A percentile compares a stretch with the other conserved stretches of the same genome.
Conservation (phyloP, 2,888 invertebrate genomes). For the Cerastoderma edule region DNA sequence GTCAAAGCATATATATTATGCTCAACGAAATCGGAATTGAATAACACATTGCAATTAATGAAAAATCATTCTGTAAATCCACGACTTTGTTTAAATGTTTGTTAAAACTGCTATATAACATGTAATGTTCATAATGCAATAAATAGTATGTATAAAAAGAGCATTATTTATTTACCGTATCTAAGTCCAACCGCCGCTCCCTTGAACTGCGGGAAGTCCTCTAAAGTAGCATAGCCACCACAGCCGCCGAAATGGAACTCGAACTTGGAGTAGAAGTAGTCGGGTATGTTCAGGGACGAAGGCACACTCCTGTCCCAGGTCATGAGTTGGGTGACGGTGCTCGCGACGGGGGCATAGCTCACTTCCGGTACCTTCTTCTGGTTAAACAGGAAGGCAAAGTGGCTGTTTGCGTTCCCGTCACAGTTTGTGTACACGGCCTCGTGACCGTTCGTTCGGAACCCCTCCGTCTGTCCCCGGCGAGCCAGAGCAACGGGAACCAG, state of each 20-base stretch:
- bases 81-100: too few relatives aligned
- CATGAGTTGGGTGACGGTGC: neutral
- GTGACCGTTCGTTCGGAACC: slow-evolving; percentile 43
- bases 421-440: slow-evolving; percentile 52
- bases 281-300: slow-evolving; percentile 23
- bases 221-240: slow-evolving; percentile 52
- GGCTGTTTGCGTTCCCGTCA: slow-evolving; percentile 60
- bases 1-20: too few relatives aligned
- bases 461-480: slow-evolving; percentile 12
- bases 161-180: slow-evolving; percentile 58
- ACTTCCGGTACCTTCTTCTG: slow-evolving; percentile 21
- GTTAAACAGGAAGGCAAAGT: slow-evolving; percentile 52
- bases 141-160: too few relatives aligned
- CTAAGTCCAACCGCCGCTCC: slow-evolving; percentile 58
- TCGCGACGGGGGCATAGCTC: slow-evolving; percentile 19
- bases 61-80: too few relatives aligned
- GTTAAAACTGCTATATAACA: too few relatives aligned
- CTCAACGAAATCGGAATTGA: too few relatives aligned
- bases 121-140: too few relatives aligned
- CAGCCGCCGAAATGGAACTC: slow-evolving; percentile 64
- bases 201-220: slow-evolving; percentile 31
- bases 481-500: slow-evolving; percentile 39
- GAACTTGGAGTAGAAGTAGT: slow-evolving; percentile 41
- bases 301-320: slow-evolving; percentile 30
- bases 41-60: too few relatives aligned